phyloP scores from a whole-genome alignment of 2,113 vertebrate genomes.

The Gracilinanus agilis region DNA sequence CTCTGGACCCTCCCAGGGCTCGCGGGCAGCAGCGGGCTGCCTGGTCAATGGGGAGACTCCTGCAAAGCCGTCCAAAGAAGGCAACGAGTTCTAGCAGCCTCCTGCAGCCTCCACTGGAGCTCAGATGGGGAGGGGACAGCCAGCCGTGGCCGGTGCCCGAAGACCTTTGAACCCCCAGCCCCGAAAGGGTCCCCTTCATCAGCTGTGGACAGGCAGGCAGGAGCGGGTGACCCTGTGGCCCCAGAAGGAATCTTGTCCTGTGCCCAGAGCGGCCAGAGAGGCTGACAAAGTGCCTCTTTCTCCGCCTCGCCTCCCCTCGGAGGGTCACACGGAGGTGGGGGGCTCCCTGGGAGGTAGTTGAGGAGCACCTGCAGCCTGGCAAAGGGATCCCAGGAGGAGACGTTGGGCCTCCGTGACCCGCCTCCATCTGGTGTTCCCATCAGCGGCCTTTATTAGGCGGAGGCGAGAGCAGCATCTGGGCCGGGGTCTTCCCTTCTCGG shows the following conservation, averaged over 20 bases:
- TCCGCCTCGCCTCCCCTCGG: not conserved
- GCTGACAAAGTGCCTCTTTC: not conserved
- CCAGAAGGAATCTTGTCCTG: not conserved
- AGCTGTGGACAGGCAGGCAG: not conserved
- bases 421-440: conserved; percentile 1
- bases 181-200: no score
- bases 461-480: conserved; percentile 5
- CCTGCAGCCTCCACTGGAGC: not conserved
- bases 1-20: not conserved
- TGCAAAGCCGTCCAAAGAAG: not conserved
- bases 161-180: not conserved
- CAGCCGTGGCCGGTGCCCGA: not conserved
- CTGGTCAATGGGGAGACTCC: not conserved
- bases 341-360: conserved; percentile 19
- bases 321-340: not conserved
- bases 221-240: not conserved
- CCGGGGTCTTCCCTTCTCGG: not conserved
- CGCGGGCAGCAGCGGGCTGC: no score
- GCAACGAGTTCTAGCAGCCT: not conserved
- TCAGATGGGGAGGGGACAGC: not conserved
- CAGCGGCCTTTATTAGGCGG: conserved; percentile 33
- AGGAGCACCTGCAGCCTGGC: not conserved
- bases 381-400: not conserved
- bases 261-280: not conserved
- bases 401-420: not conserved